Base-by-base conservation (phyloP, 2,888 invertebrate genomes). In the Trichopria drosophilae region DNA sequence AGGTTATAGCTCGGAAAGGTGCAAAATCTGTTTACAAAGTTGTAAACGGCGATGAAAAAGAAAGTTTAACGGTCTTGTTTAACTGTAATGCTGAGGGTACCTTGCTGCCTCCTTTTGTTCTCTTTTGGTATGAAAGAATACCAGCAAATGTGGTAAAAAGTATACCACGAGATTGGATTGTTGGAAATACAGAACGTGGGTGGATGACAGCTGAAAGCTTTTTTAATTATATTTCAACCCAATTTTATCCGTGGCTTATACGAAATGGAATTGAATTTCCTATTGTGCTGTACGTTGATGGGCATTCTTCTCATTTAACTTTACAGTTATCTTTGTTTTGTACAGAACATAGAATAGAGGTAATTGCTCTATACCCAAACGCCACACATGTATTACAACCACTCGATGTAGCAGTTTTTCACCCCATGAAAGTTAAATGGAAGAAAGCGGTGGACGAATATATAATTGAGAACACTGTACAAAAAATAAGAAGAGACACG, bases 1-100 rank as follows among this genome's bases (percentile, higher is more conserved):
- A 59, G 42, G 71, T 73, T 13, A 44, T 74, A 22, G 64, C 57
- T 6, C 56, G 54, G 58, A 67, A 62, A 59, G 72, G 66, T n/a
- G 35, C 49, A 7, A 57, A 52, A 58, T 53, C 54, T 37, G 58
- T 63, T 10, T 64, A 68, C 39, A 53, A 58, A 45, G 16, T 53
- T 41, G 46, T 53, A 20, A 45, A 47, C 19, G 40, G 53, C 15
- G 34, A 23, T 23, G 37, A 35, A 22, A 41, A 40, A 35, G 34
- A 29, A 19, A 2, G 9, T 19, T 15, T 50, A 12, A 50, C 43
- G 4, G 43, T 43, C 5, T 32, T 50, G 3, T 37, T 43, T 37
- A 50, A 13, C 19, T 29, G 15, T 2, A 12, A 12, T 44, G 43
- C 43, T 10, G 23, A n/a, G 19, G 50, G 50, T 9, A 9, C 13